Base-by-base conservation (phyloP, 2,113 vertebrate species). In the Rhizomys pruinosus region DNA sequence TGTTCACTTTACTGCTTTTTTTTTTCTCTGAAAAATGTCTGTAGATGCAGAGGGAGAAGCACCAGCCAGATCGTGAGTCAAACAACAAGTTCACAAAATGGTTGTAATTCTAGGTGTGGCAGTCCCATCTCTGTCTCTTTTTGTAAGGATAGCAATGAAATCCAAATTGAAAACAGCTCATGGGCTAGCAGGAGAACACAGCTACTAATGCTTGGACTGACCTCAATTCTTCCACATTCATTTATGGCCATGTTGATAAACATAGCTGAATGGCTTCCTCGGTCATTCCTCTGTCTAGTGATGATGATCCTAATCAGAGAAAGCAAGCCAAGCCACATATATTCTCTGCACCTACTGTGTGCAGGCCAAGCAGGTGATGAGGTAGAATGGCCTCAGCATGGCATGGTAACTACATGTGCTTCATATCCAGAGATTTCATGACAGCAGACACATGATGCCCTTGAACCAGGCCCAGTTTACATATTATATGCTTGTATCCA, bases 21-120 rank as follows among this genome's bases (percentile, higher is more conserved):
- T 88, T 52, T 96, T 95, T 92, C 95, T 93, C 82, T 96, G 82
- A 73, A 89, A 44, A 95, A 93, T 86, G 88, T 95, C 93, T 92
- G 68, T 44, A 29, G 88, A 94, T 64, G 73, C 85, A 92, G 87
- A 91, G 94, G 84, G 95, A 97, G 84, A 97, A 63, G 19, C 76
- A 73, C 23, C 3, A 1, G 84, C 74, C 87, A 92, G 94, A 91
- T 93, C 89, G 89, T 89, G 92, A 90, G 86, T 94, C 89, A 66
- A 92, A 92, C 84, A 95, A 94, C 84, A 94, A 89, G 92, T 57
- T 89, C 86, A 95, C 91, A 96, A 94, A 95, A 93, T 87, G 89
- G 82, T 94, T 93, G 92, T 92, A 92, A 96, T 94, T 96, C 96
- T 93, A 93, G 97, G 82, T 68, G 90, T 90, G 47, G 64, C 20